These are phyloP conservation scores for Lottia gigantea DNA, from an alignment of 2,888 invertebrate genomes.

Conservation along the genomic window DNA sequence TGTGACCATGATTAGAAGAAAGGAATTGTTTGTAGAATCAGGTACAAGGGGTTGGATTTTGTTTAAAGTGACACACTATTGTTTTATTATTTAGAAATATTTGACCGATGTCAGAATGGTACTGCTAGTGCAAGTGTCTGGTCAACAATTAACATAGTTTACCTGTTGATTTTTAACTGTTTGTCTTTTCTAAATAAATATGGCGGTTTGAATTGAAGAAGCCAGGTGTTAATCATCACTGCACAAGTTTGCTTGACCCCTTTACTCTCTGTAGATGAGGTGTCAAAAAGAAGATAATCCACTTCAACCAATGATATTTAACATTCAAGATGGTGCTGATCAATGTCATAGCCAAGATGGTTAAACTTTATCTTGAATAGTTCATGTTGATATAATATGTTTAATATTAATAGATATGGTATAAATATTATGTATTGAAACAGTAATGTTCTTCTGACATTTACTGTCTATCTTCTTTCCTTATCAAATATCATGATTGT, in stretches of 20 bases:
- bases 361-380: neutral
- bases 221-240: constrained; percentile 2
- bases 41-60: too few species aligned
- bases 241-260: neutral
- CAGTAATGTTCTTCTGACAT: too few species aligned
- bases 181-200: constrained; percentile 5
- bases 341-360: neutral
- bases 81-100: too few species aligned
- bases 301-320: constrained; percentile 1
- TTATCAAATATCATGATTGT: too few species aligned
- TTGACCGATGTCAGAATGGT: too few species aligned
- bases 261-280: constrained; percentile 1
- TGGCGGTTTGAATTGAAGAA: neutral
- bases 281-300: constrained; percentile 8
- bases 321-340: constrained; percentile 10
- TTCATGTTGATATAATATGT: too few species aligned
- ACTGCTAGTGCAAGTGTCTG: neutral
- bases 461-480: too few species aligned
- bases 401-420: too few species aligned
- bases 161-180: constrained; percentile 5
- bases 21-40: too few species aligned
- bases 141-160: constrained; percentile 7
- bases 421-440: too few species aligned
- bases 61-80: too few species aligned
- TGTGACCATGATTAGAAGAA: too few species aligned